Conservation (phyloP, 2,797 vertebrate species). For the Hoplostethus atlanticus region DNA sequence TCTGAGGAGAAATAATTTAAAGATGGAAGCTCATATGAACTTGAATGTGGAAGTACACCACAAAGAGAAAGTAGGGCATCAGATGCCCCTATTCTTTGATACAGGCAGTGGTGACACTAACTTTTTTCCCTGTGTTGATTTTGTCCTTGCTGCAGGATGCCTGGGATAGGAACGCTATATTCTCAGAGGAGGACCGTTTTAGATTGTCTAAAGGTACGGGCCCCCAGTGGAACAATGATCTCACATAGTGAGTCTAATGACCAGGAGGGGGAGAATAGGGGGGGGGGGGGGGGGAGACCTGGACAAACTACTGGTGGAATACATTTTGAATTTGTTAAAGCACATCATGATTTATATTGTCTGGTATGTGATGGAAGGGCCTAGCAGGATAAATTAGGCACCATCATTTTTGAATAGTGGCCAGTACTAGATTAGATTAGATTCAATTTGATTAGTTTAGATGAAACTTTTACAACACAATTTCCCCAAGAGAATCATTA, state of each 20-base stretch:
- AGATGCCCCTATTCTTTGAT: constrained; percentile 74
- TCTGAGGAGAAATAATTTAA: constrained; percentile 26
- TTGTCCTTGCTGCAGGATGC: constrained; percentile 82
- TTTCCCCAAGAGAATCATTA: neutral
- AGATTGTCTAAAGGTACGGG: constrained; percentile 67
- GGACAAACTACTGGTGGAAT: constrained; percentile 44
- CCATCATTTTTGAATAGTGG: neutral
- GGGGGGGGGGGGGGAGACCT: constrained; percentile 24
- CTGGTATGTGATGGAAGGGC: constrained; percentile 16
- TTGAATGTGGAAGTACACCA: constrained; percentile 41
- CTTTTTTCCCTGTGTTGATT: constrained; percentile 73
- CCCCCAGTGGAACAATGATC: constrained; percentile 55
- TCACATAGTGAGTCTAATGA: constrained; percentile 55
- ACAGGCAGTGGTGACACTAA: constrained; percentile 54
- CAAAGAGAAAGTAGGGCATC: constrained; percentile 72
- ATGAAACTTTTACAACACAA: neutral
- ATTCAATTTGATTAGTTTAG: constrained; percentile 1
- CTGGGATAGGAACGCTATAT: constrained; percentile 59
- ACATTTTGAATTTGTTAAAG: constrained; percentile 38
- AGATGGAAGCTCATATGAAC: constrained; percentile 46
- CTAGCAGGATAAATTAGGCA: constrained; percentile 9
- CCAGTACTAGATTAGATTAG: neutral
- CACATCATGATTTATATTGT: constrained; percentile 23
- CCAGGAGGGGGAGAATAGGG: constrained; percentile 52
- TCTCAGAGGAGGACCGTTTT: constrained; percentile 78